Percentiles rank a stretch among this genome's conserved stretches.
phyloP scores from a whole-genome alignment of 2,888 invertebrate species.

The Dasysyrphus tricinctus region DNA sequence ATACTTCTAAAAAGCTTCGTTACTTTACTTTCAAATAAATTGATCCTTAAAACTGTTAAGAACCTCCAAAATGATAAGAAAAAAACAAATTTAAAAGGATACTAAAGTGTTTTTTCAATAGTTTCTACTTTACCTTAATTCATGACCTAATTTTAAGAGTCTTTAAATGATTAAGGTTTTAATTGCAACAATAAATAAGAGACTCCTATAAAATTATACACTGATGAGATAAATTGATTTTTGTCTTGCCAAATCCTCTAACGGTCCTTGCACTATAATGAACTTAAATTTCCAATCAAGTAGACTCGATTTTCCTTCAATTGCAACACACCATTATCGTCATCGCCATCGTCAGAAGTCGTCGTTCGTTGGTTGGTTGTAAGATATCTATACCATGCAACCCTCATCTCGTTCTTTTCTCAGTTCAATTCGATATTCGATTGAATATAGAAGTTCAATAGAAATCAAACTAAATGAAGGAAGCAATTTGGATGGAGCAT shows the following conservation, averaged over 20 bases:
- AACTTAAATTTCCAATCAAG: constrained; percentile 42
- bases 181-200: background rate
- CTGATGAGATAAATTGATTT: constrained; percentile 19
- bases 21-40: too few species aligned
- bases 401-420: constrained; percentile 2
- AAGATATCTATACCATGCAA: constrained; percentile 6
- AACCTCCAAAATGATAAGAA: too few species aligned
- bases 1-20: too few species aligned
- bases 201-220: background rate
- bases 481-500: constrained; percentile 23
- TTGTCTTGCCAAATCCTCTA: constrained; percentile 12
- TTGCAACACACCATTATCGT: constrained; percentile 29
- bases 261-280: background rate
- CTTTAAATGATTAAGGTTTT: background rate
- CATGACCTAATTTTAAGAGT: background rate
- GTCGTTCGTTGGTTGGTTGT: background rate
- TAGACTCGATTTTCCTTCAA: constrained; percentile 8
- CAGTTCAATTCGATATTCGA: constrained; percentile 24
- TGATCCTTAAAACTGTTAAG: too few species aligned
- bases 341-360: background rate
- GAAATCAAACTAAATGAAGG: constrained; percentile 41
- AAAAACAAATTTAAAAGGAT: too few species aligned
- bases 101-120: background rate
- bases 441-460: constrained; percentile 21
- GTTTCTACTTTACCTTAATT: background rate